Base-by-base conservation (phyloP, 1,140 invertebrate genomes). In the Apis cerana region DNA sequence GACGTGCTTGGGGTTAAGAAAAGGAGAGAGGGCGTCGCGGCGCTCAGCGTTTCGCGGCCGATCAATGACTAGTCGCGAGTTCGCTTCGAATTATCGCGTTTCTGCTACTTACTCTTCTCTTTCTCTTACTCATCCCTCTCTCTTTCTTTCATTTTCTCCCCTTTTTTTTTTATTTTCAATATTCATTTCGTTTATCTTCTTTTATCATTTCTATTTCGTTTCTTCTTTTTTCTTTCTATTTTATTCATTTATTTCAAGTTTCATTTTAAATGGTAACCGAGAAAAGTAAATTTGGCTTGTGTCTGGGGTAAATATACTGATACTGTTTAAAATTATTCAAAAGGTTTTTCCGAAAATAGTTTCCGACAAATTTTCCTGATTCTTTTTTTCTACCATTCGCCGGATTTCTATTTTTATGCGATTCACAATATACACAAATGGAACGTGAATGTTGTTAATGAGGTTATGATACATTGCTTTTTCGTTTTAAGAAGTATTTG, bases 21-120 rank as follows among this genome's bases (percentile, higher is more conserved):
- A 81, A 72, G 70, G 72, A 85, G 83, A 85, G 83, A 84, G 84
- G 85, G 90, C 91, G 91, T 89, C 89, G 90, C 89, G 90, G 90
- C 89, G 91, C 89, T 71, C 87, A 84, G 79, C 89, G 90, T 90
- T 87, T 78, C 58, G 64, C 69, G 61, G 68, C 75, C 82, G 92
- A 92, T 92, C 91, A 90, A 92, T 92, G 90, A 75, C 83, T 84
- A 79, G 85, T 84, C 86, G 70, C 80, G 85, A 83, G 85, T 83
- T 86, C 62, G 68, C 68, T 80, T 85, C 83, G 77, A 74, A 85
- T 88, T 88, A 84, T 88, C 86, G 65, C 69, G 58, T 68, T 83
- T 48, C 48, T 64, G 54, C 52, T 62, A 21, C 50, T 62, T 62
- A 59, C 64, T 43, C 67, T 68, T 62, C 77, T 19, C 69, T 75